These are phyloP conservation scores for Adela reaumurella DNA, from an alignment of 2,888 invertebrate species.

Conservation along the genomic window DNA sequence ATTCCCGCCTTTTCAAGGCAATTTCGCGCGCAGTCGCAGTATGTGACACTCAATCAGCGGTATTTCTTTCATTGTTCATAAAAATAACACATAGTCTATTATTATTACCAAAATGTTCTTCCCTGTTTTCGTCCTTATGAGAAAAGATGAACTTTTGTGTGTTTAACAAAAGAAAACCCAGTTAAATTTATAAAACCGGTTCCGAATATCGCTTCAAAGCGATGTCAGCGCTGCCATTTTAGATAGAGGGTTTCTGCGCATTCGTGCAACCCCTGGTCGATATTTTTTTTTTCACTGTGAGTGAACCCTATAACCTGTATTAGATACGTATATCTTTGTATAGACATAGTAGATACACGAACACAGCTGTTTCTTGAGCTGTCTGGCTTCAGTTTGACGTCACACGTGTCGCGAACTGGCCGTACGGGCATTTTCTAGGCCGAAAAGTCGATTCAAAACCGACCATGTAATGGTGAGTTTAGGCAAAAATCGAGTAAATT, in stretches of 20 bases:
- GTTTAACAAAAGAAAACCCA: too few species aligned
- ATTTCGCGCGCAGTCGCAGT: too few species aligned
- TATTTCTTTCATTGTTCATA: too few species aligned
- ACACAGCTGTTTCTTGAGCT: constrained; percentile 45
- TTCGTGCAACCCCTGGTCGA: not conserved
- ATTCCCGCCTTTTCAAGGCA: too few species aligned
- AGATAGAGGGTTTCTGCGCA: not conserved
- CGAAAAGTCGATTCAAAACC: constrained; percentile 17
- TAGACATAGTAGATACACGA: not conserved
- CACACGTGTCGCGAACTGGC: constrained; percentile 28
- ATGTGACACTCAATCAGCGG: too few species aligned
- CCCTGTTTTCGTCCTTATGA: too few species aligned
- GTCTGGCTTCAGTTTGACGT: constrained; percentile 32
- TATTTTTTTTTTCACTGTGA: not conserved
- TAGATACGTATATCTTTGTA: not conserved
- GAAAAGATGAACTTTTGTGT: too few species aligned
- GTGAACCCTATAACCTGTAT: not conserved
- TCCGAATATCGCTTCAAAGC: too few species aligned
- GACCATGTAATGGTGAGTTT: constrained; percentile 48
- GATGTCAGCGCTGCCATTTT: too few species aligned
- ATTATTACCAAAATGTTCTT: too few species aligned
- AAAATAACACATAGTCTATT: too few species aligned
- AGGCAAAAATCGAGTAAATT: not conserved
- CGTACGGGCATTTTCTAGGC: constrained; percentile 31
- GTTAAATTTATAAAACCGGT: too few species aligned